These are phyloP conservation scores for Hippoglossus hippoglossus DNA, from an alignment of 2,797 vertebrate species.

Conservation along the genomic window DNA sequence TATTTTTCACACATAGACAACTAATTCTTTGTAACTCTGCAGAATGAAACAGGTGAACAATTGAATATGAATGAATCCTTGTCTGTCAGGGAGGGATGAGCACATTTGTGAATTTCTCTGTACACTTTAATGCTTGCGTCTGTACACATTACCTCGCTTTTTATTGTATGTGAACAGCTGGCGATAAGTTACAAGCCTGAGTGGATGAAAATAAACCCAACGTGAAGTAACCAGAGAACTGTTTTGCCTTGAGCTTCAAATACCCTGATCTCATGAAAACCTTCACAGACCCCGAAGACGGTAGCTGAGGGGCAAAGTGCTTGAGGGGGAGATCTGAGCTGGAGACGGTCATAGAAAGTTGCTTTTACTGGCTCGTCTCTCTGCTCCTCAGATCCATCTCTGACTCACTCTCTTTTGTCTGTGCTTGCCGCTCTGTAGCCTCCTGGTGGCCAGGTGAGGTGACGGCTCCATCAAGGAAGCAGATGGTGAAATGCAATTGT, in stretches of 20 bases:
- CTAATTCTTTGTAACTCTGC: no score
- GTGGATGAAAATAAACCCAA: slow-evolving; percentile 43
- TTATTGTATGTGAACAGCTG: slow-evolving; percentile 71
- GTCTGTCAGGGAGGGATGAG: slow-evolving; percentile 9
- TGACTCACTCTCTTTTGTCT: not conserved
- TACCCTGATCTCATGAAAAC: slow-evolving; percentile 18
- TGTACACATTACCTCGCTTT: slow-evolving; percentile 28
- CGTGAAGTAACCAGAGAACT: slow-evolving; percentile 33
- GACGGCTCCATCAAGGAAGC: slow-evolving; percentile 1
- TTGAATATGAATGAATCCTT: not conserved
- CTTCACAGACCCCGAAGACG: slow-evolving; percentile 10
- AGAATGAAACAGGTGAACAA: no score
- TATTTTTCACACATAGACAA: no score
- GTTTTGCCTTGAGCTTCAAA: slow-evolving; percentile 27
- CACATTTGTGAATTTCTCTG: not conserved
- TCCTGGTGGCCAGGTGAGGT: slow-evolving; percentile 65
- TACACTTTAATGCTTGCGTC: slow-evolving; percentile 2
- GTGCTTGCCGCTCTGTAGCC: slow-evolving; percentile 33
- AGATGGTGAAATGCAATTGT: not conserved
- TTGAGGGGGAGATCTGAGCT: not conserved
- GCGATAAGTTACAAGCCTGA: slow-evolving; percentile 28
- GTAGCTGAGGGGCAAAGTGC: not conserved
- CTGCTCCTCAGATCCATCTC: not conserved
- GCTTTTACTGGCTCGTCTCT: not conserved
- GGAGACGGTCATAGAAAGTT: not conserved